Percentiles rank a stretch among this genome's conserved stretches.
Conservation (phyloP, 2,113 vertebrate species). For the Perca schrenkii region DNA sequence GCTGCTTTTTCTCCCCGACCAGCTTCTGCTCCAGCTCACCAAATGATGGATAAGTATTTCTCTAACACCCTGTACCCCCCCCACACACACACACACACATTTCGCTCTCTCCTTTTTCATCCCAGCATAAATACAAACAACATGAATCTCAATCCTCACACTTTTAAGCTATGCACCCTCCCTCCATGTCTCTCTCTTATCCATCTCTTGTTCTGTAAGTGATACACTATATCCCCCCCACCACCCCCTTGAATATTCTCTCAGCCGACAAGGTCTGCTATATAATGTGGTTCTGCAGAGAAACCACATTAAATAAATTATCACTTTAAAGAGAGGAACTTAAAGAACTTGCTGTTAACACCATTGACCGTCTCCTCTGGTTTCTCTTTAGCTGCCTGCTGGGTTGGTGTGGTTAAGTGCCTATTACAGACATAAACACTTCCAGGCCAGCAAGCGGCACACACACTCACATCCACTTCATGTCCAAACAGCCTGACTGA, state of each 20-base stretch:
- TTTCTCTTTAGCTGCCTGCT: conserved; percentile 63
- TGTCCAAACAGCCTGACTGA: conserved; percentile 71
- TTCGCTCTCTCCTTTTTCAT: conserved; percentile 43
- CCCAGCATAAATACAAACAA: conserved; percentile 58
- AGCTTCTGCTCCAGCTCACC: conserved; percentile 24
- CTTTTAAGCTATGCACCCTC: conserved; percentile 35
- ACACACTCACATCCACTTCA: conserved; percentile 47
- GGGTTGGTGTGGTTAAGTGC: conserved; percentile 66
- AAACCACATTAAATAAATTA: conserved; percentile 49
- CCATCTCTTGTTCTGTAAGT: conserved; percentile 41
- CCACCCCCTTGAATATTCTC: conserved; percentile 25
- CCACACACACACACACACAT: background rate
- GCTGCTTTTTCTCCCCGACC: conserved; percentile 20
- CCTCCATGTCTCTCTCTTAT: conserved; percentile 53
- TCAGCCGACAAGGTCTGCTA: conserved; percentile 14
- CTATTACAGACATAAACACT: conserved; percentile 72
- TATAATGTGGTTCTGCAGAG: conserved; percentile 22
- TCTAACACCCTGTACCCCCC: conserved; percentile 8
- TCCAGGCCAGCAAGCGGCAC: conserved; percentile 49
- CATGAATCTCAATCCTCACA: conserved; percentile 33
- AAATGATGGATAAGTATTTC: conserved; percentile 63
- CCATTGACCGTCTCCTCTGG: conserved; percentile 41
- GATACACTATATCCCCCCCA: conserved; percentile 37
- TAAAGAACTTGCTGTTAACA: conserved; percentile 56
- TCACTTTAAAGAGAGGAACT: conserved; percentile 4